Evolutionary conservation across 2,113 vertebrate species (phyloP), one percentile per base, ranked within the genome.

Genomic region (Choloepus hoffmanni): DNA sequence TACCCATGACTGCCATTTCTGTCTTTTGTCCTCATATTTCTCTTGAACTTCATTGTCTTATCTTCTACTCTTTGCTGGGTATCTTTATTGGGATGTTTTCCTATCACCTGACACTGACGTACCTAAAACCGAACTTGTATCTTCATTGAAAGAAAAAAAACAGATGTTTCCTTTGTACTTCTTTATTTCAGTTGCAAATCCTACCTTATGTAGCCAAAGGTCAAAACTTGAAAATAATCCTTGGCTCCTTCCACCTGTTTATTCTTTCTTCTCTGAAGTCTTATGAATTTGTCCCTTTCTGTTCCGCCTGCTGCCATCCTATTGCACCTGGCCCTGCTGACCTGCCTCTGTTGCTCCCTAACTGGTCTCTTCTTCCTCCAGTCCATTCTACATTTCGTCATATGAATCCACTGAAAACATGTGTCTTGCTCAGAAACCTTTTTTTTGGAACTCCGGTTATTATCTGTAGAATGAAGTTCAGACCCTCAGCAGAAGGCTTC

Each of bases 51-150:
- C 72, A 55, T n/a, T 89, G 58, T 50, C 79, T 93, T 78, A 45
- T 45, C 43, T 5, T 45, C 62, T 77, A 6, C 3, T 81, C 24
- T 85, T 96, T 68, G 48, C 36, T 88, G 45, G 48, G 43, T 21
- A 77, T 93, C 74, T 94, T 97, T 84, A 16, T 70, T 86, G 82
- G 18, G 10, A 21, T 90, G 21, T 90, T 95, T 85, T 95, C 70
- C 50, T 79, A 30, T 72, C 53, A 67, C 1, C 36, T 79, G 28
- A 36, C 78, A 72, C 50, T 92, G 40, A 95, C 43, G 45, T 53
- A 9, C 67, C 40, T 65, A 81, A 89, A 43, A 82, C 23, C 40
- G 84, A 92, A 85, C 48, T 90, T 76, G 79, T 92, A 88, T 36
- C 24, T 7, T 93, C 48, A 48, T 84, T 74, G 36, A 28, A 95